These are phyloP conservation scores for Gambusia affinis DNA, from an alignment of 2,113 vertebrate genomes.

Conservation along the genomic window DNA sequence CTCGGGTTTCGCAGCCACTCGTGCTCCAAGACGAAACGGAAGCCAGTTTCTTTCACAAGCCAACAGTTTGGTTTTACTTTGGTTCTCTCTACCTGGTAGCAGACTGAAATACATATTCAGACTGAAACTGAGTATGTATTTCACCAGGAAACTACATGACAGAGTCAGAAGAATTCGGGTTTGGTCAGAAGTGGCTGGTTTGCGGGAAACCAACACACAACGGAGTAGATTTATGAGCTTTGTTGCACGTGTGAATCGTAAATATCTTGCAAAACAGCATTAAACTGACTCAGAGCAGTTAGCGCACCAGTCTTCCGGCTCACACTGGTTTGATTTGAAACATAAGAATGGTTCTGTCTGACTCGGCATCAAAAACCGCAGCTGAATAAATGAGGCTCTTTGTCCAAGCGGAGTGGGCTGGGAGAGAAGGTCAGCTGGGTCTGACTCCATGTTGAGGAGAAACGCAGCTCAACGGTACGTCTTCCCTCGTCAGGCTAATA, in stretches of 20 bases:
- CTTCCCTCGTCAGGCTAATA: neutral
- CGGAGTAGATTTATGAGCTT: neutral
- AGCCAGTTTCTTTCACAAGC: neutral
- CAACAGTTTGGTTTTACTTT: neutral
- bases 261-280: neutral
- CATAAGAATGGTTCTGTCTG: neutral
- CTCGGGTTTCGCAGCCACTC: too few species aligned
- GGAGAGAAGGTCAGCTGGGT: constrained; percentile 14
- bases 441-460: constrained; percentile 16
- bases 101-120: too few species aligned
- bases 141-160: too few species aligned
- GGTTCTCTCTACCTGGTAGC: too few species aligned
- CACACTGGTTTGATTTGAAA: neutral
- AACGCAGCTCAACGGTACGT: constrained; percentile 31
- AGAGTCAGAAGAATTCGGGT: neutral
- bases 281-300: neutral
- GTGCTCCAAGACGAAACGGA: neutral
- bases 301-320: neutral
- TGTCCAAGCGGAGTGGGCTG: constrained; percentile 13
- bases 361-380: neutral
- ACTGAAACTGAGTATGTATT: too few species aligned
- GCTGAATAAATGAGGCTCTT: constrained; percentile 1
- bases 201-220: constrained; percentile 12
- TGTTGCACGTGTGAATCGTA: neutral
- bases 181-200: neutral